A percentile compares a stretch with the other conserved stretches of the same genome.
Conservation (phyloP, 2,113 vertebrate species). For the Synchiropus splendidus region DNA sequence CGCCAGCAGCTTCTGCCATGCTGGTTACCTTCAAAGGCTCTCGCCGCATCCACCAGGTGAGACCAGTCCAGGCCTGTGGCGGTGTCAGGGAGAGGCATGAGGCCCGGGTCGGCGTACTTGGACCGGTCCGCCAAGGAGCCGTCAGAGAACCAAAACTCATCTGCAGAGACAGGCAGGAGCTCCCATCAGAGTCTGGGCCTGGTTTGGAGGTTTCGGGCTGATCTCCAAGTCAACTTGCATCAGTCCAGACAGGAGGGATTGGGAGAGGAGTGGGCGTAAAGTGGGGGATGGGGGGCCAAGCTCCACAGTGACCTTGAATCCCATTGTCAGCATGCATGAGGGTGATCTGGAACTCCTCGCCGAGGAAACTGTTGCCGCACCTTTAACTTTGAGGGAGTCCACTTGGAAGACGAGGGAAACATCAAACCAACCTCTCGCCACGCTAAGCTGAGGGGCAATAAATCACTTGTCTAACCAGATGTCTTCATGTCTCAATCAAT, state of each 20-base stretch:
- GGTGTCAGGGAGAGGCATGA: slow-evolving; percentile 93
- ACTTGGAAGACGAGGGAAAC: slow-evolving; percentile 9
- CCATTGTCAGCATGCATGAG: too few relatives aligned
- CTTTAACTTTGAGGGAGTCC: not conserved
- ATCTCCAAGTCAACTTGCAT: slow-evolving; percentile 26
- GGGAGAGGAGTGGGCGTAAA: not conserved
- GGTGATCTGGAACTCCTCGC: too few relatives aligned
- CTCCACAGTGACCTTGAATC: too few relatives aligned
- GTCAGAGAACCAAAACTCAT: slow-evolving; percentile 97
- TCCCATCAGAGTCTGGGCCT: slow-evolving; percentile 45
- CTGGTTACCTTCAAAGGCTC: slow-evolving; percentile 91
- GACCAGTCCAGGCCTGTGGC: slow-evolving; percentile 90
- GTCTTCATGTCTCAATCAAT: slow-evolving; percentile 58
- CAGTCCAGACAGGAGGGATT: slow-evolving; percentile 10
- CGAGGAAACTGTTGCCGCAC: too few relatives aligned
- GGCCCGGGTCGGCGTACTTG: slow-evolving; percentile 87
- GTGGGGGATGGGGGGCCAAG: too few relatives aligned
- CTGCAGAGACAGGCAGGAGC: slow-evolving; percentile 68
- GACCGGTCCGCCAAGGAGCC: slow-evolving; percentile 91
- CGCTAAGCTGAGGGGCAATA: slow-evolving; percentile 33
- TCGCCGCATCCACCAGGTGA: slow-evolving; percentile 90
- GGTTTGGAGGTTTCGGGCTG: slow-evolving; percentile 23
- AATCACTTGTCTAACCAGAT: slow-evolving; percentile 54
- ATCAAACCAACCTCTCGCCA: slow-evolving; percentile 23
- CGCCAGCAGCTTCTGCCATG: slow-evolving; percentile 51